Evolutionary conservation across 2,113 vertebrate genomes (phyloP), one percentile per base, ranked within the genome.

Genomic region (Copsychus sechellarum): DNA sequence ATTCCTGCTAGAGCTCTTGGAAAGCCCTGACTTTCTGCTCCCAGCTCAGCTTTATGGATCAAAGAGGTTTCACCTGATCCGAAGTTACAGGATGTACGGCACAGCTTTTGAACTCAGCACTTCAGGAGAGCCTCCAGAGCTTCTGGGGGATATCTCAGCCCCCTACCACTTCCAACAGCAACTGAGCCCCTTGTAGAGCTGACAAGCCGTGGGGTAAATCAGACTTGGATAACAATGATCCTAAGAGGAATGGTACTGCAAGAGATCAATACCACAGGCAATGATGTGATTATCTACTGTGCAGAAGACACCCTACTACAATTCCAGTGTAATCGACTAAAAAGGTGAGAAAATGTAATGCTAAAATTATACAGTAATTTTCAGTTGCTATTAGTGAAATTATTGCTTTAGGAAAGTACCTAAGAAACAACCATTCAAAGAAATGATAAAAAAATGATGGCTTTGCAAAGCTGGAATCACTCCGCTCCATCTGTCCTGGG

Each of bases 311-410:
- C 40, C 40, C 42, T 28, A 40, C 76, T 60, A 64, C 57, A 93
- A 48, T 82, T 93, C 73, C 69, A 65, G 31, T 47, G 43, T 28
- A 54, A 95, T 89, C 86, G 91, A 83, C 45, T 77, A 80, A 65
- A 77, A 88, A 76, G 91, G 94, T 93, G 84, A 77, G 78, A 79
- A 97, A 94, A 92, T 23, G 6, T 45, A 96, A 91, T 64, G 67
- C 33, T 85, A 81, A 97, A 96, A 94, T 88, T 94, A 96, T 64
- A 60, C 51, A 76, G 90, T 57, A 78, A 93, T 95, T 96, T 96
- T 84, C 62, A 58, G 43, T 76, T 62, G 29, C 61, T 86, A 19
- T 82, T 93, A 97, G 88, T 66, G 86, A 93, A 95, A 96, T 74
- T 74, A 95, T 66, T 94, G 85, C 93, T 95, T 91, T 91, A 88